Conservation (phyloP, 2,113 vertebrate species). For the Arenaria interpres region DNA sequence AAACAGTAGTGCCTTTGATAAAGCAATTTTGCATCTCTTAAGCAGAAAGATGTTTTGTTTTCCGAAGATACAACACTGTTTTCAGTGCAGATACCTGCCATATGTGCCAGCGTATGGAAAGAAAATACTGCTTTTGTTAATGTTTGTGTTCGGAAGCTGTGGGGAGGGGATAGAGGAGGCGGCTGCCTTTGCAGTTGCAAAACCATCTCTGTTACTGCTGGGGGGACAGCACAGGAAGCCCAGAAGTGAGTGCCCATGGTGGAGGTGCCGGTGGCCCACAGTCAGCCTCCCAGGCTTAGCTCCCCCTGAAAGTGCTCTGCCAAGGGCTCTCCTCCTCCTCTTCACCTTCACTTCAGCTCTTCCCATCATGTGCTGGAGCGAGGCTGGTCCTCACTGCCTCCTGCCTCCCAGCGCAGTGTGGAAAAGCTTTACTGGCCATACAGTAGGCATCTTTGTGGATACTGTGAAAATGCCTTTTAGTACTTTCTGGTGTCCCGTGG, state of each 20-base stretch:
- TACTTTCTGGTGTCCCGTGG: slow-evolving; percentile 1
- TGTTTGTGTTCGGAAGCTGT: not conserved
- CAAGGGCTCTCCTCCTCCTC: not conserved
- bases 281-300: not conserved
- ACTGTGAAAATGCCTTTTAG: slow-evolving; percentile 7
- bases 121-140: not conserved
- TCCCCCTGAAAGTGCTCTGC: rapidly evolving
- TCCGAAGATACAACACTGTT: not conserved
- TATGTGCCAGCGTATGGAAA: slow-evolving; percentile 23
- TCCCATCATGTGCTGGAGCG: not conserved
- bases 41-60: slow-evolving; percentile 52
- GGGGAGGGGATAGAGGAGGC: not conserved
- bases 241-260: not conserved
- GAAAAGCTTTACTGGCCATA: not conserved
- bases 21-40: slow-evolving; percentile 13
- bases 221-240: not conserved
- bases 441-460: slow-evolving; percentile 16
- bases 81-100: not conserved
- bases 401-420: not conserved
- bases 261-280: not conserved
- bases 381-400: not conserved
- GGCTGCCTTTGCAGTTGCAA: not conserved
- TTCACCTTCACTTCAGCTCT: not conserved
- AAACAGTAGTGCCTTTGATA: slow-evolving; percentile 62
- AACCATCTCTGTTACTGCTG: not conserved